Percentiles rank a stretch among this genome's conserved stretches.
These are phyloP conservation scores for Sebastes iracundus DNA, from an alignment of 2,797 vertebrate species.

Conservation along the genomic window DNA sequence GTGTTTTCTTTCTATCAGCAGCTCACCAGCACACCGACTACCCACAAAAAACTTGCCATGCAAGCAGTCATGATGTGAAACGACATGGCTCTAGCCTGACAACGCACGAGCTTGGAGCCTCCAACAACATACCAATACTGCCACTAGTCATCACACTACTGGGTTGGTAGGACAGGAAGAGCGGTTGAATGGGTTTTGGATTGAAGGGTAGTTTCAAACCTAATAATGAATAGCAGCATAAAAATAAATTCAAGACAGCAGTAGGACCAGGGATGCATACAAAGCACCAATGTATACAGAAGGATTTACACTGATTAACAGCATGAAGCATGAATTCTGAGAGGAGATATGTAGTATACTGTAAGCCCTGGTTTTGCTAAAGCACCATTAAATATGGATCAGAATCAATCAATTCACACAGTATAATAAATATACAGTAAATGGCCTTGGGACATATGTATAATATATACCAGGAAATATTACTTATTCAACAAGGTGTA, in stretches of 20 bases:
- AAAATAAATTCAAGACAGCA: slow-evolving; percentile 23
- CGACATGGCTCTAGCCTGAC: slow-evolving; percentile 19
- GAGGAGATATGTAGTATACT: not conserved
- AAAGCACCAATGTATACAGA: not conserved
- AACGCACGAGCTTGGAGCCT: slow-evolving; percentile 7
- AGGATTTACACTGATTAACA: slow-evolving; percentile 15
- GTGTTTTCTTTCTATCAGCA: slow-evolving; percentile 51
- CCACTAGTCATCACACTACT: slow-evolving; percentile 12
- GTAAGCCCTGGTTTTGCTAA: not conserved
- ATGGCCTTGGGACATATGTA: not conserved
- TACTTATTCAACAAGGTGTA: not conserved
- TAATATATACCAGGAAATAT: not conserved
- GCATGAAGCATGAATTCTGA: not conserved
- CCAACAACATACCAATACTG: not conserved
- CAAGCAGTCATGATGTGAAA: slow-evolving; percentile 5
- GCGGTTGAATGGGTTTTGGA: not conserved
- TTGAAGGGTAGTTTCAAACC: slow-evolving; percentile 14
- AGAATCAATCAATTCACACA: not conserved
- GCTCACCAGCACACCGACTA: slow-evolving; percentile 16
- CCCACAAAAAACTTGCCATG: not conserved
- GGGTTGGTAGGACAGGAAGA: not conserved
- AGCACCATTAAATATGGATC: not conserved
- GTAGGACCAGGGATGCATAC: not conserved
- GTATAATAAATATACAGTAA: not conserved
- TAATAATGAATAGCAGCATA: slow-evolving; percentile 34